Evolutionary conservation across 2,113 vertebrate species (phyloP).

Genomic region (Motacilla alba): DNA sequence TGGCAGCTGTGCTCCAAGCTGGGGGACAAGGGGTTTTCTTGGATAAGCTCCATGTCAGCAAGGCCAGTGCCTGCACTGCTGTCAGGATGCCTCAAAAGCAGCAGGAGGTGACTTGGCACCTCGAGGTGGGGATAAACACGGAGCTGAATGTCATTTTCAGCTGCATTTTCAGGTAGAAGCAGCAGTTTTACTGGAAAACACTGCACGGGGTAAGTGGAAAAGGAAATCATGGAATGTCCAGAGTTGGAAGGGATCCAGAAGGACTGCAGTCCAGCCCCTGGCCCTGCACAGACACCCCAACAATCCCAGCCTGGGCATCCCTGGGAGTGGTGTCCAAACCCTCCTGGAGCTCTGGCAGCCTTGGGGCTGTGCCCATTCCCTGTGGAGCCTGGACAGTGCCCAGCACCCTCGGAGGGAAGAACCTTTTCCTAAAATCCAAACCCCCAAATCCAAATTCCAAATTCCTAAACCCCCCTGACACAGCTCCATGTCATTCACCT

Average conservation of each 20-base stretch:
- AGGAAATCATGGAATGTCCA: neutral
- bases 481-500: neutral
- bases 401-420: neutral
- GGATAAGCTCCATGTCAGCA: neutral
- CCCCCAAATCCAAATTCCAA: too few relatives aligned
- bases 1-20: neutral
- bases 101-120: neutral
- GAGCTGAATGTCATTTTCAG: neutral
- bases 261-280: rapidly evolving
- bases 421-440: rapidly evolving
- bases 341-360: neutral
- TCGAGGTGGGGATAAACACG: neutral
- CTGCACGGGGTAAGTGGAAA: neutral
- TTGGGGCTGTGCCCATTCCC: rapidly evolving
- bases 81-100: neutral
- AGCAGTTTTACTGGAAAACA: neutral
- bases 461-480: rapidly evolving
- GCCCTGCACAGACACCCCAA: neutral
- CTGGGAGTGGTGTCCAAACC: rapidly evolving
- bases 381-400: neutral
- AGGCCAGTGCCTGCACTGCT: neutral
- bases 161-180: neutral
- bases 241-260: neutral
- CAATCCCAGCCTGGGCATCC: neutral
- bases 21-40: neutral